Percentiles rank a stretch among this genome's conserved stretches.
Evolutionary conservation across 1,140 invertebrate genomes (phyloP).

Genomic region (Melipona quadrifasciata): DNA sequence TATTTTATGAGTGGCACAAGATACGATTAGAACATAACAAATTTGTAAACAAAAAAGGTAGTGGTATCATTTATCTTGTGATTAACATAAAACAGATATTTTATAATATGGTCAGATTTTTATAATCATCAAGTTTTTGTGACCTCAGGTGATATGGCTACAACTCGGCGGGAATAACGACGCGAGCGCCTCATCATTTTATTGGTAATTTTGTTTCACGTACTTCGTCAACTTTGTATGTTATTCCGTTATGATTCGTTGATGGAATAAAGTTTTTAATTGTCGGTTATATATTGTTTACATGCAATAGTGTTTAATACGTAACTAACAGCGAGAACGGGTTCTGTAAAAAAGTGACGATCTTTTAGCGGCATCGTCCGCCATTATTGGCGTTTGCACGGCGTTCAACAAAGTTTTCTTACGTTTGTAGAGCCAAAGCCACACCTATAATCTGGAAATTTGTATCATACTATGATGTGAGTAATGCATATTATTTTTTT

Average conservation of each 20-base stretch:
- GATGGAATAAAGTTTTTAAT: conserved; percentile 22
- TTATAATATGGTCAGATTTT: background rate
- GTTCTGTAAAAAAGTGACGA: background rate
- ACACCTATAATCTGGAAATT: background rate
- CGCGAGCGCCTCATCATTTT: conserved; percentile 25
- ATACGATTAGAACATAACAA: background rate
- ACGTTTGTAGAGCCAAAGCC: background rate
- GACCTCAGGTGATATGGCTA: background rate
- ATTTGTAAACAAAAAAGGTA: background rate
- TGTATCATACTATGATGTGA: conserved; percentile 43
- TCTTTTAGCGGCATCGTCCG: conserved; percentile 47
- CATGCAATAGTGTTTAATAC: background rate
- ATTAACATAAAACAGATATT: background rate
- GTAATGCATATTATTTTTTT: conserved; percentile 13
- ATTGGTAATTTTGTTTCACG: conserved; percentile 39
- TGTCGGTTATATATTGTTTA: background rate
- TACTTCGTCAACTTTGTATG: conserved; percentile 7
- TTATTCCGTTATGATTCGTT: conserved; percentile 30
- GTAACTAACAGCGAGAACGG: background rate
- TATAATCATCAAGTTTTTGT: conserved; percentile 6
- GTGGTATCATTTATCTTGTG: background rate
- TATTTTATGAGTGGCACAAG: background rate
- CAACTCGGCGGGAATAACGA: conserved; percentile 45
- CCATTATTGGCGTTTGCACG: conserved; percentile 49
- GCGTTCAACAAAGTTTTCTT: conserved; percentile 35